Evolutionary conservation across 1,140 invertebrate genomes (phyloP).

Genomic region (Zaprionus taronus): DNA sequence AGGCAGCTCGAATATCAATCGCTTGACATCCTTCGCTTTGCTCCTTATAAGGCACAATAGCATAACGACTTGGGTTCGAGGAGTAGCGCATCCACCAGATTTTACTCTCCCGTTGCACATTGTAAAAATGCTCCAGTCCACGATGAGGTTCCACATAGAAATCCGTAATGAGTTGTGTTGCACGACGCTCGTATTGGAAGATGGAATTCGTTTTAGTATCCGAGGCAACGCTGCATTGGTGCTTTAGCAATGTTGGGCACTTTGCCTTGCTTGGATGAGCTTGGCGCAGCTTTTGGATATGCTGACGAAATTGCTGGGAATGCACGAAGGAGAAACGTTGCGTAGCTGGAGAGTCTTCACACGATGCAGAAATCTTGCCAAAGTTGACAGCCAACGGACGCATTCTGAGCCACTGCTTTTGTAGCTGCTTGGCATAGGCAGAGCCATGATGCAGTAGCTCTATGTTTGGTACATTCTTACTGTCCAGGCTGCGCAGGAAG

Average conservation of each 20-base stretch:
- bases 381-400: constrained; percentile 56
- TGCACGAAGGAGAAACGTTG: constrained; percentile 57
- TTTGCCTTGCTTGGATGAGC: constrained; percentile 59
- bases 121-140: constrained; percentile 79
- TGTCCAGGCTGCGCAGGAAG: constrained; percentile 32
- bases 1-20: constrained; percentile 68
- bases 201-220: constrained; percentile 13
- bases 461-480: constrained; percentile 13
- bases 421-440: constrained; percentile 53
- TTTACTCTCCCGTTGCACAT: constrained; percentile 90
- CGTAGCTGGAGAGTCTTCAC: neutral
- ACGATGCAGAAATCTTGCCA: neutral
- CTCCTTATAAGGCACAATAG: constrained; percentile 85
- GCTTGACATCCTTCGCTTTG: constrained; percentile 51
- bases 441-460: constrained; percentile 53
- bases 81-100: constrained; percentile 92
- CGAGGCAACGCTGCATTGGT: constrained; percentile 16
- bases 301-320: constrained; percentile 28
- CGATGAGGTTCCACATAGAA: constrained; percentile 61
- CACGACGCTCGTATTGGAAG: constrained; percentile 15
- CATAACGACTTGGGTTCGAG: constrained; percentile 88
- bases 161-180: constrained; percentile 55
- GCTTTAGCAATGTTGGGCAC: constrained; percentile 60
- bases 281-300: constrained; percentile 30
- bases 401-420: constrained; percentile 53